phyloP scores from a whole-genome alignment of 35 echinoderm and acorn worm species.

The Ophioderma brevispina region DNA sequence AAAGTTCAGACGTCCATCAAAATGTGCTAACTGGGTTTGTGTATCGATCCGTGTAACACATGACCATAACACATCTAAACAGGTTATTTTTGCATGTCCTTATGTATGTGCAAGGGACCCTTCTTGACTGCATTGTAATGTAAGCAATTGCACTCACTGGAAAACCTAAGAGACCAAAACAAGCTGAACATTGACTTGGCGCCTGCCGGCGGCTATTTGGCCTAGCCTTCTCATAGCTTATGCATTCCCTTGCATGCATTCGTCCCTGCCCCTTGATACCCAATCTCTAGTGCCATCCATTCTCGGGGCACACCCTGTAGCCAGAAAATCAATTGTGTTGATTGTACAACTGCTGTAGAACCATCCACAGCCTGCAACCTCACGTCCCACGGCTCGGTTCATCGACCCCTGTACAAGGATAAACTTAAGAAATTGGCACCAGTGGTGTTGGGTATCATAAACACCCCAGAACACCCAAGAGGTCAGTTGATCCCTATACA shows the following conservation, averaged over 20 bases:
- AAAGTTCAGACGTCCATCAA: too few relatives aligned
- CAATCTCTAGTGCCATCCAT: not conserved
- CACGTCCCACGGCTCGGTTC: not conserved
- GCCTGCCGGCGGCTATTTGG: not conserved
- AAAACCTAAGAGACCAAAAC: constrained; percentile 7
- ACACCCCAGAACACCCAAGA: not conserved
- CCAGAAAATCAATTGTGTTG: not conserved
- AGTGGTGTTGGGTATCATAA: not conserved
- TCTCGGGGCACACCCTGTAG: constrained; percentile 1
- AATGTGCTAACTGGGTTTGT: not conserved
- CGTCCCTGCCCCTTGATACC: not conserved
- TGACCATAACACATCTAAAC: not conserved
- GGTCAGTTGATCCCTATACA: not conserved
- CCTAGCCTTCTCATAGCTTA: not conserved
- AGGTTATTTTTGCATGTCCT: not conserved
- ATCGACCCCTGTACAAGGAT: not conserved
- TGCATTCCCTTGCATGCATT: not conserved
- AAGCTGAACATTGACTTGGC: not conserved
- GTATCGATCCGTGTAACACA: not conserved
- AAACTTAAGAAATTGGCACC: not conserved
- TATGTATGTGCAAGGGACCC: not conserved
- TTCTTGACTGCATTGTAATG: not conserved
- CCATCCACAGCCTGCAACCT: not conserved
- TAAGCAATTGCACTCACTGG: not conserved
- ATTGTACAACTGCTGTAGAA: not conserved